phyloP scores from a whole-genome alignment of 2,888 invertebrate species.

The Panopea generosa region DNA sequence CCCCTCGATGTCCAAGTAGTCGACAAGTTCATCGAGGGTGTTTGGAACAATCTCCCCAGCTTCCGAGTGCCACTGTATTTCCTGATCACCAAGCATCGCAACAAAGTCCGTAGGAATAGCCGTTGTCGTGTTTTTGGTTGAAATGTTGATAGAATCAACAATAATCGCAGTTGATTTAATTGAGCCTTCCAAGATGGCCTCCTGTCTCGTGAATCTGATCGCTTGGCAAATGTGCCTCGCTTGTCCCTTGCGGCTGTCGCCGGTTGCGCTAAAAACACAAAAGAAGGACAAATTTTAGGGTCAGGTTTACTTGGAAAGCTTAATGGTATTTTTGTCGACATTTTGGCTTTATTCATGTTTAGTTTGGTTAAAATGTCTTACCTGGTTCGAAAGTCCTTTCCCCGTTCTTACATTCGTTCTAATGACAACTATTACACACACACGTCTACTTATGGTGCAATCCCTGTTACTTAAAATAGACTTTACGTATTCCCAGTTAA shows the following conservation, averaged over 20 bases:
- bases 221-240: constrained; percentile 54
- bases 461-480: constrained; percentile 64
- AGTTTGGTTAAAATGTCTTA: constrained; percentile 28
- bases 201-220: constrained; percentile 25
- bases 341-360: too few relatives aligned
- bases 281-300: neutral
- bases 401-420: constrained; percentile 67
- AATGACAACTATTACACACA: constrained; percentile 61
- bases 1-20: constrained; percentile 75
- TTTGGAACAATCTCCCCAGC: constrained; percentile 72
- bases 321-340: too few relatives aligned
- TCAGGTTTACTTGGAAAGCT: neutral
- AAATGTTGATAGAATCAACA: constrained; percentile 58
- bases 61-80: constrained; percentile 59
- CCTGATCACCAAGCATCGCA: constrained; percentile 58
- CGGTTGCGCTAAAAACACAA: constrained; percentile 49
- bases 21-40: constrained; percentile 77
- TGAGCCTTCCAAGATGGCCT: constrained; percentile 55
- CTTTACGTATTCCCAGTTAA: constrained; percentile 28
- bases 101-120: constrained; percentile 58
- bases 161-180: constrained; percentile 31
- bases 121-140: constrained; percentile 33
- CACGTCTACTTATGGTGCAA: constrained; percentile 73
- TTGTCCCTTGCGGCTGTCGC: constrained; percentile 36
- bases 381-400: constrained; percentile 70